A percentile compares a stretch with the other conserved stretches of the same genome.
phyloP scores from a whole-genome alignment of 2,113 vertebrate species.

The Phrynosoma platyrhinos region DNA sequence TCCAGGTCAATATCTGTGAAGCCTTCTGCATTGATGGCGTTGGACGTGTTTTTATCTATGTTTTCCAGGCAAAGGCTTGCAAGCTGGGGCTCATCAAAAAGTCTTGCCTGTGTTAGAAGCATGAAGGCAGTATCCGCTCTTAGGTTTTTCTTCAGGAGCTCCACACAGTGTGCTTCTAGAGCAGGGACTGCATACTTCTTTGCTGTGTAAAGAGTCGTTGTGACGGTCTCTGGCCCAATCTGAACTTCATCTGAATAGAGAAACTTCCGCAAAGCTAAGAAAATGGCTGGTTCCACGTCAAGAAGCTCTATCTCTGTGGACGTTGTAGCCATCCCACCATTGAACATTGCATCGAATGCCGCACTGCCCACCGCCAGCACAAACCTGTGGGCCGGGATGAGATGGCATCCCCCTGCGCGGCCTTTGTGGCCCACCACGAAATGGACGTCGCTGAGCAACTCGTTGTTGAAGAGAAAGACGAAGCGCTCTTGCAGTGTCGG shows the following conservation, averaged over 20 bases:
- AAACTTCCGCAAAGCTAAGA: constrained; percentile 95
- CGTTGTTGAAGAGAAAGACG: constrained; percentile 95
- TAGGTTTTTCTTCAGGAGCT: constrained; percentile 97
- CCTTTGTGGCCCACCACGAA: constrained; percentile 97
- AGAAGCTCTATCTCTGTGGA: constrained; percentile 97
- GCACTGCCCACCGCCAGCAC: constrained; percentile 95
- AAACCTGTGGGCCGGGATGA: too few relatives aligned
- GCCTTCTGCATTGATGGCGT: constrained; percentile 93
- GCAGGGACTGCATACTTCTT: constrained; percentile 98
- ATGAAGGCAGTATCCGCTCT: constrained; percentile 96
- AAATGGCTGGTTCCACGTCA: constrained; percentile 95
- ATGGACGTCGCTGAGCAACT: constrained; percentile 96
- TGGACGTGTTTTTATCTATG: constrained; percentile 96
- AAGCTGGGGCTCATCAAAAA: constrained; percentile 96
- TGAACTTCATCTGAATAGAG: constrained; percentile 98
- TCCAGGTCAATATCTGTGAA: constrained; percentile 97
- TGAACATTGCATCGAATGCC: constrained; percentile 97
- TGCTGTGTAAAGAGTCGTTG: constrained; percentile 96
- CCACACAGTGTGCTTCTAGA: constrained; percentile 95
- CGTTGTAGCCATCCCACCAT: constrained; percentile 97
- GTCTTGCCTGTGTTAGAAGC: constrained; percentile 95
- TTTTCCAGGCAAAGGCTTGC: constrained; percentile 96
- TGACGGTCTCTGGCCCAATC: constrained; percentile 97
- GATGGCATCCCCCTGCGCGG: too few relatives aligned
- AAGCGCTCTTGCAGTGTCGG: constrained; percentile 94